Base-by-base conservation (phyloP, 2,797 vertebrate genomes). In the Crocodylus rhombifer region DNA sequence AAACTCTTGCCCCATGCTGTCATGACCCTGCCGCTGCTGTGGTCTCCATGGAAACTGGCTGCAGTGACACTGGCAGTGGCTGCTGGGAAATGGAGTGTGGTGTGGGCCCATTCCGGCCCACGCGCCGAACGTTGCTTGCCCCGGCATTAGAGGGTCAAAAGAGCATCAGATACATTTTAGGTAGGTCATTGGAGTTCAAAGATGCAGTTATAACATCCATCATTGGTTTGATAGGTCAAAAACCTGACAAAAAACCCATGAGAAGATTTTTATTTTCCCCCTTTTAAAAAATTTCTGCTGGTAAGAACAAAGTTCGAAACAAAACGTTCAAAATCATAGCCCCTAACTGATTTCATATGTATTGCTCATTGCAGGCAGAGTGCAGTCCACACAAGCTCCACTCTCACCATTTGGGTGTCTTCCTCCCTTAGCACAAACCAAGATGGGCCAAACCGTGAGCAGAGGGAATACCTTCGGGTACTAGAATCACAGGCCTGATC, bases 401-500 rank as follows among this genome's bases (percentile, higher is more conserved):
- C 36, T 42, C 33, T 42, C 42, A 51, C 42, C 42, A 51, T 51
- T 51, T 11, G 42, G 42, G 42, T 10, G 10, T 93, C 96, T 95
- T 96, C 96, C 95, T 97, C 96, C 95, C 92, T 85, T 89, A 97
- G 95, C 96, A 97, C 97, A 97, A 98, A 96, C 82, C 88, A 71
- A 91, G 87, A 30, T 1, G 80, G 96, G 96, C 95, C 92, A 77
- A 82, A 51, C 73, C 57, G 94, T 69, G 26, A 93, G 87, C 81
- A 91, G 79, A 92, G 92, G 62, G 51, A 51, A 64, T 11, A 56
- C 75, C 86, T 89, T 3, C 42, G 42, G 42, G 42, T 51, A 11
- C 42, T 11, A 51, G 42, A 51, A 51, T 51, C 42, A 51, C 42
- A 51, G 42, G 42, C 42, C 42, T 51, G 42, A 51, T 51, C 42